These are phyloP conservation scores for Calliopum simillimum DNA, from an alignment of 2,888 invertebrate species.

Conservation along the genomic window DNA sequence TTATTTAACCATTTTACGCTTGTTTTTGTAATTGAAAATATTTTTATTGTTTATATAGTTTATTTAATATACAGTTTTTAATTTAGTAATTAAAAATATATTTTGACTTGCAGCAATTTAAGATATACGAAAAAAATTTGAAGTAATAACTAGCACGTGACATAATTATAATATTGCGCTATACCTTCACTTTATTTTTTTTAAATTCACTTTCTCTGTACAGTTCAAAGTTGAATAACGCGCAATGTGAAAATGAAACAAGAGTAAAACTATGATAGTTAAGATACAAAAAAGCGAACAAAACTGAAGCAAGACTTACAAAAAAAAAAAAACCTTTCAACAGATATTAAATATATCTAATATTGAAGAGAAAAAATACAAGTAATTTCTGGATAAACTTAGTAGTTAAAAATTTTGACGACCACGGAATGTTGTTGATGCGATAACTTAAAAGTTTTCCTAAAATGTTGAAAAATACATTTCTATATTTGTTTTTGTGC, in stretches of 20 bases:
- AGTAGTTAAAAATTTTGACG: conserved; percentile 20
- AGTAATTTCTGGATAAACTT: conserved; percentile 1
- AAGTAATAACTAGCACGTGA: conserved; percentile 13
- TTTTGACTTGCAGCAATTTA: conserved; percentile 3
- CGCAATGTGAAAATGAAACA: conserved; percentile 4
- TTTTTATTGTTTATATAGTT: conserved; percentile 23
- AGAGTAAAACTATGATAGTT: conserved; percentile 25
- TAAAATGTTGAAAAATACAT: neutral
- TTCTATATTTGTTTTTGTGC: neutral
- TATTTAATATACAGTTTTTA: conserved; percentile 28
- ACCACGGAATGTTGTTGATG: conserved; percentile 34
- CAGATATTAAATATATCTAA: conserved; percentile 19
- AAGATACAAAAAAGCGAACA: conserved; percentile 5
- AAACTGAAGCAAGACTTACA: neutral
- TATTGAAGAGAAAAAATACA: conserved; percentile 1
- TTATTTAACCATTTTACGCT: conserved; percentile 25
- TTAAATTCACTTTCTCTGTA: conserved; percentile 35
- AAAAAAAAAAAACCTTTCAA: conserved; percentile 29
- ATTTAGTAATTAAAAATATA: conserved; percentile 9
- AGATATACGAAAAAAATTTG: neutral
- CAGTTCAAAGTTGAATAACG: conserved; percentile 12
- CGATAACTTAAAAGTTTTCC: neutral
- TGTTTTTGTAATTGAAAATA: conserved; percentile 38
- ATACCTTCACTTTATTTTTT: neutral
- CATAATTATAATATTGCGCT: neutral